Evolutionary conservation across 2,888 invertebrate genomes (phyloP), one percentile per base, ranked within the genome.

Genomic region (Callosobruchus maculatus): DNA sequence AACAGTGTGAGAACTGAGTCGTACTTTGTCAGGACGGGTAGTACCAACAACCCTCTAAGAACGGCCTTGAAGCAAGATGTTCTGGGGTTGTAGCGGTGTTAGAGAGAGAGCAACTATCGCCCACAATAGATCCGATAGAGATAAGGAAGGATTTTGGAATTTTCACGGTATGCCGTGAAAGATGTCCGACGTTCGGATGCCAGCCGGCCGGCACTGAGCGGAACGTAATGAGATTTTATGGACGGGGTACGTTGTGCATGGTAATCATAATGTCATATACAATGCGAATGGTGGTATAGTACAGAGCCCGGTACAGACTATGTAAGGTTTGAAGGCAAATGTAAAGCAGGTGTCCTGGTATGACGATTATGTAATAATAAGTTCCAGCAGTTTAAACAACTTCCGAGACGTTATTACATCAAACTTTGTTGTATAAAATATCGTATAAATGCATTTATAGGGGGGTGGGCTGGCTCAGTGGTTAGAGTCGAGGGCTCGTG

Each of bases 41-140:
- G 84, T 86, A 86, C 78, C 82, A 81, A 78, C 85, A 83, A 85
- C 86, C 86, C 86, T 85, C 83, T 81, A 81, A 80, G 78, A 79
- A 76, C 77, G 86, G 78, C 86, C 86, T 86, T 86, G 84, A 82
- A 81, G 81, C 82, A 85, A 85, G 85, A 84, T 83, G 85, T 82
- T 83, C 80, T 79, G 78, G 85, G 85, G 85, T 83, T 83, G 84
- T 82, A 83, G 83, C 79, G 78, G 77, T 76, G 75, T 74, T 74
- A 76, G 78, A 78, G 68, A 77, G 74, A 78, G 78, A 78, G 76
- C 74, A 77, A 72, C 69, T n/a, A 75, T 73, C 74, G 73, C 70
- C 75, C 77, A 81, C 77, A 80, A 81, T 80, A 76, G 78, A 78
- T 79, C 70, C 71, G 78, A 83, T 76, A 74, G 80, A 80, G 83